Evolutionary conservation across 2,888 invertebrate species (phyloP).

Genomic region (Ennomos quercinarius): DNA sequence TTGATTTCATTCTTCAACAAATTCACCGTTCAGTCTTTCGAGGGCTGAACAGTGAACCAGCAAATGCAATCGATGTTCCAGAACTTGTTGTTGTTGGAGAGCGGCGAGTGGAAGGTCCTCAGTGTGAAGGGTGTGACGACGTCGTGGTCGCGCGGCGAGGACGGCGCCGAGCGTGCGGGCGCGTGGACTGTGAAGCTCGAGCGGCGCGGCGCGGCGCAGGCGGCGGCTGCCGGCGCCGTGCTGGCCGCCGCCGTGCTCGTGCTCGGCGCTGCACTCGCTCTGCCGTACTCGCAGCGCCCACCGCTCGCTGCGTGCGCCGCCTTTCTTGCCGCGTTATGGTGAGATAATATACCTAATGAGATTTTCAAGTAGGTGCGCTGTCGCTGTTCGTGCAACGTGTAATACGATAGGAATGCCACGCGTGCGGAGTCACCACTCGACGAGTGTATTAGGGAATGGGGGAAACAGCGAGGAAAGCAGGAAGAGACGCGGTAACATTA

Average conservation of each 20-base stretch:
- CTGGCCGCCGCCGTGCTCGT: conserved; percentile 51
- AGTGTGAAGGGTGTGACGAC: conserved; percentile 41
- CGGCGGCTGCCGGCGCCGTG: conserved; percentile 49
- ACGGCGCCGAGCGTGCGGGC: conserved; percentile 44
- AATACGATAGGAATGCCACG: too few species aligned
- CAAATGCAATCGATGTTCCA: conserved; percentile 31
- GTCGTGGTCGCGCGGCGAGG: conserved; percentile 37
- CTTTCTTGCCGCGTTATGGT: conserved; percentile 66
- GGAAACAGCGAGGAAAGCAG: too few species aligned
- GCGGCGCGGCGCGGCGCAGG: conserved; percentile 63
- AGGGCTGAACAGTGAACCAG: too few species aligned
- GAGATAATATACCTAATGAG: too few species aligned
- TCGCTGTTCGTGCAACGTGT: too few species aligned
- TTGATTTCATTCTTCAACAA: too few species aligned
- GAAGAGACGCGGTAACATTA: too few species aligned
- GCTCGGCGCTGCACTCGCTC: conserved; percentile 55
- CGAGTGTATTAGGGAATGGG: too few species aligned
- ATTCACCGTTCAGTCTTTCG: too few species aligned
- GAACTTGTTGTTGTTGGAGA: conserved; percentile 59
- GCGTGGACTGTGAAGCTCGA: conserved; percentile 53
- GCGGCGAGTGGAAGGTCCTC: conserved; percentile 66
- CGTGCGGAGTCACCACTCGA: too few species aligned
- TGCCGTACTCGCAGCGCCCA: conserved; percentile 58
- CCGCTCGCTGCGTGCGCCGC: conserved; percentile 69
- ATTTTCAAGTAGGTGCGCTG: too few species aligned